A percentile compares a stretch with the other conserved stretches of the same genome.
Evolutionary conservation across 2,797 vertebrate species (phyloP).

Genomic region (Lithobates sylvaticus): DNA sequence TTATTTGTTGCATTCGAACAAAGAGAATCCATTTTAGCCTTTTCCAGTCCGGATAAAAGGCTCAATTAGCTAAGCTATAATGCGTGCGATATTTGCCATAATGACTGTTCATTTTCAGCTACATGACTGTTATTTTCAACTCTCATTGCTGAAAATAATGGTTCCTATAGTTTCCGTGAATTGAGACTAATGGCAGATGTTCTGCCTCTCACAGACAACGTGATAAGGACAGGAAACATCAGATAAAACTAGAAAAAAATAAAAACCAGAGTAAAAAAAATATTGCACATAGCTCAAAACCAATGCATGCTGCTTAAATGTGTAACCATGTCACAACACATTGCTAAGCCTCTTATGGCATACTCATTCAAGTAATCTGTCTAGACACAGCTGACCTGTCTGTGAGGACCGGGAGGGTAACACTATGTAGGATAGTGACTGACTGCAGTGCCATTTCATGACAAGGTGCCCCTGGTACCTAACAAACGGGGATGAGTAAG

Average conservation of each 20-base stretch:
- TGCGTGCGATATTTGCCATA: too few relatives aligned
- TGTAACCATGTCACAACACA: background rate
- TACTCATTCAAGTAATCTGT: slow-evolving; percentile 43
- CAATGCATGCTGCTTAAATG: background rate
- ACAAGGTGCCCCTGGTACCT: background rate
- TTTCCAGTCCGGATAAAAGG: too few relatives aligned
- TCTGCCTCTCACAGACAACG: too few relatives aligned
- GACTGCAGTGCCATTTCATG: background rate
- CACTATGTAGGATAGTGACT: background rate
- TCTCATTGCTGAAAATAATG: too few relatives aligned
- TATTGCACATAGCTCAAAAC: background rate
- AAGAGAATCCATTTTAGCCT: too few relatives aligned
- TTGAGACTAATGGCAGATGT: too few relatives aligned
- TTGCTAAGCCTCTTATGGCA: slow-evolving; percentile 33
- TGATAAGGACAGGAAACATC: background rate
- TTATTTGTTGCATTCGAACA: too few relatives aligned
- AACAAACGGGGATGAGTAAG: too few relatives aligned
- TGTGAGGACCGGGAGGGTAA: slow-evolving; percentile 8
- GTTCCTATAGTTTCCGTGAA: too few relatives aligned
- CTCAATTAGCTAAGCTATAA: too few relatives aligned
- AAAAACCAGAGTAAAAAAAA: background rate
- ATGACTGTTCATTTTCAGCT: too few relatives aligned
- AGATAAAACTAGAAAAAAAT: background rate
- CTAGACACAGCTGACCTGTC: slow-evolving; percentile 37
- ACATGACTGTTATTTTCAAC: too few relatives aligned